Base-by-base conservation (phyloP, 2,888 invertebrate species). In the Saturnia pavonia region DNA sequence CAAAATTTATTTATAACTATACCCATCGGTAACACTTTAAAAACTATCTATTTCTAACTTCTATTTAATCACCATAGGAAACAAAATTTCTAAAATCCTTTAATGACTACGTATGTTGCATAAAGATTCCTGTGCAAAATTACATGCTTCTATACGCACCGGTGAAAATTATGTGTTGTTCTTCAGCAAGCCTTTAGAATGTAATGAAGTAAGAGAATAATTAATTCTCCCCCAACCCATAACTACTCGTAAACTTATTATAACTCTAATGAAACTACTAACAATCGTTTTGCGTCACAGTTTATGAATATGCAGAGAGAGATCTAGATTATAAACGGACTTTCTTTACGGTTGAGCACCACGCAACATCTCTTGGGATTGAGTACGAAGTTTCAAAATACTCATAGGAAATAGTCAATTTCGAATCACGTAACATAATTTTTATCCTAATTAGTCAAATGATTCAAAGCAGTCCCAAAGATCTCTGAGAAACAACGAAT, bases 281-380 rank as follows among this genome's bases (percentile, higher is more conserved):
- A 73, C 63, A 77, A 75, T 76, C 66, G 74, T 74, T 79, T 80
- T 77, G 77, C 77, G 76, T 77, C 78, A 82, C 77, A 71, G 72
- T 72, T 69, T 71, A 80, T 78, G 77, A 77, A 82, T 85, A 77
- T 79, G 78, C 74, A 79, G 70, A 72, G 68, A 19, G 43, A 69
- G 71, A 83, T 77, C 76, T 83, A 78, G 85, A 81, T 82, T 85
- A 84, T 81, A 83, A 80, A 77, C 82, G 70, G 72, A 83, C 85
- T 85, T 85, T 85, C 85, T 84, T 83, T 77, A 60, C 27, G 27
- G 77, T 77, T 75, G 74, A 73, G 71, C 70, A 19, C n/a, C 40
- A 22, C 67, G 70, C 54, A 70, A 67, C 54, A 42, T 19, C 42
- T 40, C 71, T 70, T 25, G 70, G 70, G 70, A 54, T 70, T 70